A percentile compares a stretch with the other conserved stretches of the same genome.
Conservation (phyloP, 2,888 invertebrate genomes). For the Pseudanteris insignis region DNA sequence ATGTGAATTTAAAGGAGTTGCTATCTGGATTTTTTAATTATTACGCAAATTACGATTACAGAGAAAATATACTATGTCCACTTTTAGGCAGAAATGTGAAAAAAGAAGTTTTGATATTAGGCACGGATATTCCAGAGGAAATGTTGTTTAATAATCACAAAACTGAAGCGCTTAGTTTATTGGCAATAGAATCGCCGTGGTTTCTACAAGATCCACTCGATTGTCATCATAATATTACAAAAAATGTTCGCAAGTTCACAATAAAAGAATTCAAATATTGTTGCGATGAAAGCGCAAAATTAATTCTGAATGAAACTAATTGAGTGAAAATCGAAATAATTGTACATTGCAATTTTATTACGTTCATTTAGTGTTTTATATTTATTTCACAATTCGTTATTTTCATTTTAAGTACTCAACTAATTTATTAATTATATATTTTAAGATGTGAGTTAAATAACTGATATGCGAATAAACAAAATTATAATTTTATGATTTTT, state of each 20-base stretch:
- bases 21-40: slow-evolving; percentile 65
- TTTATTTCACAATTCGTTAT: no score
- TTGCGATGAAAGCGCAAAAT: slow-evolving; percentile 29
- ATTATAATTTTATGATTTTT: no score
- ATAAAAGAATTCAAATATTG: slow-evolving; percentile 24
- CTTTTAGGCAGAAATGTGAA: slow-evolving; percentile 65
- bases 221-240: slow-evolving; percentile 29
- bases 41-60: slow-evolving; percentile 65
- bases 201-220: slow-evolving; percentile 39
- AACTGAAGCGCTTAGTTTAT: slow-evolving; percentile 11
- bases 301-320: slow-evolving; percentile 8
- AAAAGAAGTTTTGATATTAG: slow-evolving; percentile 62
- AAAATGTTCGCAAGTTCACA: slow-evolving; percentile 25
- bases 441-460: no score
- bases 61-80: slow-evolving; percentile 64
- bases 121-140: slow-evolving; percentile 46
- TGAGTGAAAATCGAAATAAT: no score
- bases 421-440: no score
- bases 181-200: slow-evolving; percentile 30
- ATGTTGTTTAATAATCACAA: slow-evolving; percentile 36
- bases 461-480: no score
- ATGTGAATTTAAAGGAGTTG: slow-evolving; percentile 50
- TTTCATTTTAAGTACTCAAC: no score
- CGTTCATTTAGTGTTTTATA: no score
- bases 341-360: no score